These are phyloP conservation scores for Poeciliopsis retropinna DNA, from an alignment of 2,113 vertebrate genomes.

Conservation along the genomic window DNA sequence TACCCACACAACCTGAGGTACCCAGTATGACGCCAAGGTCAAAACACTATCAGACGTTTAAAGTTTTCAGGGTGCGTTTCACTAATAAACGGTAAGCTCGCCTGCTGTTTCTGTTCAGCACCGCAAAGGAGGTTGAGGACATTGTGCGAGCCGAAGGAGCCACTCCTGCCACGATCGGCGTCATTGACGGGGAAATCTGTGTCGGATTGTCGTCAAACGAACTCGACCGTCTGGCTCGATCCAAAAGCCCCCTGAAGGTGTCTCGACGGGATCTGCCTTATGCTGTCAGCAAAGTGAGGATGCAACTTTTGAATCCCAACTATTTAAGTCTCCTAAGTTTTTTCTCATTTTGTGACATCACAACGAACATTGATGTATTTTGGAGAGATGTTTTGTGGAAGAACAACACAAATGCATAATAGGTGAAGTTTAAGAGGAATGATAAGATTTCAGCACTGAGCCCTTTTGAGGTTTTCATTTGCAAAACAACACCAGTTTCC, in stretches of 20 bases:
- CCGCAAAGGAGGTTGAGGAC: constrained; percentile 86
- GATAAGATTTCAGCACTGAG: background rate
- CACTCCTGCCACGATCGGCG: constrained; percentile 86
- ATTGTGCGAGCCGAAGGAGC: constrained; percentile 83
- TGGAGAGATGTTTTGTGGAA: background rate
- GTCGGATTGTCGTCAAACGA: constrained; percentile 84
- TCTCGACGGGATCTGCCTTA: constrained; percentile 89
- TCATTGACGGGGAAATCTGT: constrained; percentile 83
- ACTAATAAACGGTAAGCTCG: background rate
- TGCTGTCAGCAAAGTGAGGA: constrained; percentile 83
- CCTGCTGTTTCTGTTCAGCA: constrained; percentile 69
- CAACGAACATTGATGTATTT: background rate
- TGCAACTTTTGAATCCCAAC: background rate
- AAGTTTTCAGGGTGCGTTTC: background rate
- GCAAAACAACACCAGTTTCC: background rate
- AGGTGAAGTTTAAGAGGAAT: background rate
- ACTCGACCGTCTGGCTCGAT: constrained; percentile 81
- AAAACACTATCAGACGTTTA: background rate
- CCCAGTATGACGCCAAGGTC: background rate
- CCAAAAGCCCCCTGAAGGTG: constrained; percentile 81
- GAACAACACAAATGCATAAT: background rate
- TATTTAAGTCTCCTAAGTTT: background rate
- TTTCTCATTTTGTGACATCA: background rate
- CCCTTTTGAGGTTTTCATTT: background rate
- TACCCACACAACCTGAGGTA: constrained; percentile 91